phyloP scores from a whole-genome alignment of 1,140 invertebrate genomes.

The Triops cancriformis region DNA sequence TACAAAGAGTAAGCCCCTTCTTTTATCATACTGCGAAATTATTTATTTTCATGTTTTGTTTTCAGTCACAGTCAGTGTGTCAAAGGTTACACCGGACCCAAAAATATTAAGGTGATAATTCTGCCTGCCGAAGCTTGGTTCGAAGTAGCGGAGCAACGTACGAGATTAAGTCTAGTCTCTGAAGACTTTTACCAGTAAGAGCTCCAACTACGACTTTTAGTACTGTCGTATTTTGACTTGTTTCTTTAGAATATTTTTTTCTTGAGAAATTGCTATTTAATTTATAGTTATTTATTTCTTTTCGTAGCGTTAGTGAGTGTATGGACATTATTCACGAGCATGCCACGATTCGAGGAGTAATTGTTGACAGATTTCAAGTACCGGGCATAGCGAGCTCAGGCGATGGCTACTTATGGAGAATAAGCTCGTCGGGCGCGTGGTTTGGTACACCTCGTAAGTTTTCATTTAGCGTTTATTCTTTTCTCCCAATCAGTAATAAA shows the following conservation, averaged over 20 bases:
- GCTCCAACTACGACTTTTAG: not conserved
- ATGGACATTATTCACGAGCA: constrained; percentile 18
- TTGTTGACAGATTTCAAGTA: constrained; percentile 24
- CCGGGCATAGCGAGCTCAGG: not conserved
- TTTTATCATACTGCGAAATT: not conserved
- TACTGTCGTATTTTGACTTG: not conserved
- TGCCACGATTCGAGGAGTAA: constrained; percentile 19
- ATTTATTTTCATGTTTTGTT: not conserved
- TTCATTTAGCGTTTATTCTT: not conserved
- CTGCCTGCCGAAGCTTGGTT: not conserved
- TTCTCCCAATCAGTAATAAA: not conserved
- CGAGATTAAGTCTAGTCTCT: not conserved
- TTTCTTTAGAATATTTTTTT: not conserved
- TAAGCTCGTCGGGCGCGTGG: constrained; percentile 18
- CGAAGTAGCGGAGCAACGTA: not conserved
- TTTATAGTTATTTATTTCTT: not conserved
- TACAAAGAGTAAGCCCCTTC: not conserved
- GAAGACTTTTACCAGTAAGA: constrained; percentile 4
- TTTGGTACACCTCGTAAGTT: constrained; percentile 21
- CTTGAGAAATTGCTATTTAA: not conserved
- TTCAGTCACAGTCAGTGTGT: not conserved
- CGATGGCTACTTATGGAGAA: not conserved
- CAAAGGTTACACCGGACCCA: not conserved
- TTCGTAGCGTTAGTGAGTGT: constrained; percentile 1
- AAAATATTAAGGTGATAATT: not conserved